A percentile compares a stretch with the other conserved stretches of the same genome.
Evolutionary conservation across 2,113 vertebrate genomes (phyloP).

Genomic region (Cynopterus brachyotis): DNA sequence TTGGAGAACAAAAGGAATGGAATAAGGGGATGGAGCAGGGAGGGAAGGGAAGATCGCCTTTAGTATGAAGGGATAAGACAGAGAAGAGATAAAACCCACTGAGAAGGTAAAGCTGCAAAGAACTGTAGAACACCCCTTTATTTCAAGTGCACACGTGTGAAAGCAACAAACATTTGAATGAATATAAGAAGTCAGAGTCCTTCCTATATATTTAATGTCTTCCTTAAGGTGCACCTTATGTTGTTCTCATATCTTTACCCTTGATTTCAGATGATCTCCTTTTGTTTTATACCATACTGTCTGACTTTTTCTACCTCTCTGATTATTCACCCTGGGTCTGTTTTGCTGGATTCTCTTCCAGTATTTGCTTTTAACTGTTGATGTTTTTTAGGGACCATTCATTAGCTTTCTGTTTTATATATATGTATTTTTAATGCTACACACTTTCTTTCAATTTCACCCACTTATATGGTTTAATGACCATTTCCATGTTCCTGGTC

Average conservation of each 20-base stretch:
- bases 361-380: background rate
- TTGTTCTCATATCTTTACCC: background rate
- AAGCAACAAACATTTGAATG: background rate
- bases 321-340: background rate
- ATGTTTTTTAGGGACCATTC: background rate
- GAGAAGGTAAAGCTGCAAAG: background rate
- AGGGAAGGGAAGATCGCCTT: background rate
- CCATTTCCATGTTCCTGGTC: background rate
- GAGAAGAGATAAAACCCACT: background rate
- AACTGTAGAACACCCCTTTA: background rate
- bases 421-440: background rate
- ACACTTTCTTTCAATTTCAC: background rate
- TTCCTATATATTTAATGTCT: background rate
- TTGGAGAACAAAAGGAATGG: background rate
- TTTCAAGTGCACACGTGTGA: background rate
- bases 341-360: background rate
- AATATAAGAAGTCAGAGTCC: background rate
- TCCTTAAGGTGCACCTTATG: background rate
- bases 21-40: background rate
- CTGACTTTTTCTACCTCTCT: background rate
- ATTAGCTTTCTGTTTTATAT: background rate
- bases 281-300: background rate
- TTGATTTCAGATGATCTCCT: background rate
- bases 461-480: background rate
- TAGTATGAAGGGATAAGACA: background rate